Base-by-base conservation (phyloP, 2,888 invertebrate species). In the Hetaerina titia region DNA sequence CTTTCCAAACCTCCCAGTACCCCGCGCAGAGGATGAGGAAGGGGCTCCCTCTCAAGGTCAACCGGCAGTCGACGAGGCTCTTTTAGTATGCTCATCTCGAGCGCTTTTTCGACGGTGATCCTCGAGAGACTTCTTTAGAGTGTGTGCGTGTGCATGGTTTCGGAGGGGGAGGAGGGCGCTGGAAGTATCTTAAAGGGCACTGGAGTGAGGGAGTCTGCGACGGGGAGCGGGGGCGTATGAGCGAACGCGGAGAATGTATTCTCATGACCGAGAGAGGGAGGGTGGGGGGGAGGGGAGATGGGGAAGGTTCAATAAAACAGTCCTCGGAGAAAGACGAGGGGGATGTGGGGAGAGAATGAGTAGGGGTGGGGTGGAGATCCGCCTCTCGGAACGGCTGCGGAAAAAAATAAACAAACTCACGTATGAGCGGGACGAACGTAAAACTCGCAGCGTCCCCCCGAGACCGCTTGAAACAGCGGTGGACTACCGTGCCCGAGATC, bases 41-140 rank as follows among this genome's bases (percentile, higher is more conserved):
- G 81, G 31, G 81, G 69, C 69, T n/a, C 69, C n/a, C 25, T n/a
- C 81, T 81, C 81, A 81, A 81, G 81, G 81, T 81, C 81, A 81
- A 31, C 81, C 81, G 31, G 81, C 81, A 81, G 81, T 31, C 25
- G 81, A 81, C 6, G 81, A 31, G 81, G 31, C 81, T 19, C 9
- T 31, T 31, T 81, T 31, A 31, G 81, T 81, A 81, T 81, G 81
- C 81, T 81, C 81, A 81, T 81, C 81, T 81, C 81, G 81, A 81
- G 81, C 81, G 81, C 81, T 4, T 81, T 81, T 81, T 31, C 81
- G 81, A 81, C 81, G 81, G 81, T 81, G 81, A 81, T 81, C 81
- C 81, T 81, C 81, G 81, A 31, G 81, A 81, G 69, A n/a, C n/a
- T 45, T 69, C 69, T n/a, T n/a, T n/a, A 74, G 25, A 1, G 74